A percentile compares a stretch with the other conserved stretches of the same genome.
These are phyloP conservation scores for Vanacampus margaritifer DNA, from an alignment of 2,113 vertebrate genomes.

Conservation along the genomic window DNA sequence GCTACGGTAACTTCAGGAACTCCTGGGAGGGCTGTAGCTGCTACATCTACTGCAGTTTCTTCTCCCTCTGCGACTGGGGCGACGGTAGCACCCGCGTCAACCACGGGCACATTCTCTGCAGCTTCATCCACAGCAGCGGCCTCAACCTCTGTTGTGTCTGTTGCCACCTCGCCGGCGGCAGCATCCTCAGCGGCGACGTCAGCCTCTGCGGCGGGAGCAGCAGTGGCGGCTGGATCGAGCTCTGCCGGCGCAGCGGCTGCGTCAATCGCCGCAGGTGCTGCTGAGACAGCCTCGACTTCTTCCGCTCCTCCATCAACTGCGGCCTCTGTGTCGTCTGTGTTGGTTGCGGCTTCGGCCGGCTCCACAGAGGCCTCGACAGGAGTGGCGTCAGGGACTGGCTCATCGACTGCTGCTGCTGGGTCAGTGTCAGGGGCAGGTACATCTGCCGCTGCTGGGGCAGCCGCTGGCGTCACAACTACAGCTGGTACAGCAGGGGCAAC, in stretches of 20 bases:
- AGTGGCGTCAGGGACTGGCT: slow-evolving; percentile 52
- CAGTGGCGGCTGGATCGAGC: slow-evolving; percentile 13
- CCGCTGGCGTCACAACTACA: slow-evolving; percentile 49
- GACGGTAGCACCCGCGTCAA: slow-evolving; percentile 58
- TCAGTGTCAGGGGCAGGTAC: slow-evolving; percentile 27
- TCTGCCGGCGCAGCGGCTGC: slow-evolving; percentile 34
- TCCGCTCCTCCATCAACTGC: slow-evolving; percentile 20
- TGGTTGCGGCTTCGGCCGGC: slow-evolving; percentile 17
- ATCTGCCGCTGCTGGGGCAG: slow-evolving; percentile 33
- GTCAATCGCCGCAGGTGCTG: slow-evolving; percentile 36
- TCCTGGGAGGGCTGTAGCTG: slow-evolving; percentile 2
- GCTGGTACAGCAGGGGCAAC: slow-evolving; percentile 35
- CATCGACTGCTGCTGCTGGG: slow-evolving; percentile 41
- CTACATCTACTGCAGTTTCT: slow-evolving; percentile 25
- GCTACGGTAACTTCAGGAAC: slow-evolving; percentile 58
- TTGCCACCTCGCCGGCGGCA: slow-evolving; percentile 50
- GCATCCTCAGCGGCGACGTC: slow-evolving; percentile 32
- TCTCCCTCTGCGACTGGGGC: slow-evolving; percentile 56
- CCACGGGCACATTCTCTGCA: slow-evolving; percentile 19
- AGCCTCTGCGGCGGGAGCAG: slow-evolving; percentile 20
- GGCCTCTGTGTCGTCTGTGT: slow-evolving; percentile 27
- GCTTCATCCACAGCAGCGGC: slow-evolving; percentile 22
- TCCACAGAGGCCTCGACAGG: slow-evolving; percentile 49
- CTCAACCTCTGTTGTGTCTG: slow-evolving; percentile 20
- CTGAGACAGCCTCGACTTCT: slow-evolving; percentile 30